Percentiles rank a stretch among this genome's conserved stretches.
These are phyloP conservation scores for Homarus americanus DNA, from an alignment of 1,140 invertebrate species.

Conservation along the genomic window DNA sequence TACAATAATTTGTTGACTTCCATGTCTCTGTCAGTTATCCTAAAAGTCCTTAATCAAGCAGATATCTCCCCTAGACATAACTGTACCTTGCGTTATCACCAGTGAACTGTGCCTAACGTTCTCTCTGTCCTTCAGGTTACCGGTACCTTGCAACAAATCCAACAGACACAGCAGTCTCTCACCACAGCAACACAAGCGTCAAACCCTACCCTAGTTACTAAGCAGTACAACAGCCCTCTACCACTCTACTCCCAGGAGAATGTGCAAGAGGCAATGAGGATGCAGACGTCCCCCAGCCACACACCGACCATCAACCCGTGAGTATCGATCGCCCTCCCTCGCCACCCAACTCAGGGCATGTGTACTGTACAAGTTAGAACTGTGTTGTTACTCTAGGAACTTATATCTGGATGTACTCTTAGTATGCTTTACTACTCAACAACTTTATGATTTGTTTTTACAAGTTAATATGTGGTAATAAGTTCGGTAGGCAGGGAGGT, in stretches of 20 bases:
- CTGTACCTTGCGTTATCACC: neutral
- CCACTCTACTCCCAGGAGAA: constrained; percentile 54
- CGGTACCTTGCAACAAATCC: constrained; percentile 60
- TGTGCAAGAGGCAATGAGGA: constrained; percentile 53
- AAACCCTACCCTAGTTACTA: constrained; percentile 24
- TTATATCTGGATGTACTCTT: neutral
- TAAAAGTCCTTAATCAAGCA: neutral
- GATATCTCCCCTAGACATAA: neutral
- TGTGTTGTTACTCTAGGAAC: too few relatives aligned
- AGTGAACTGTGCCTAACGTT: neutral
- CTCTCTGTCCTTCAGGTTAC: constrained; percentile 48
- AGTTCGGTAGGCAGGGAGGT: neutral
- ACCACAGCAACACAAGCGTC: constrained; percentile 8
- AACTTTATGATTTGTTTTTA: neutral
- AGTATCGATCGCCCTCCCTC: neutral
- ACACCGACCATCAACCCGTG: constrained; percentile 45
- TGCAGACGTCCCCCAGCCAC: constrained; percentile 6
- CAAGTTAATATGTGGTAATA: neutral
- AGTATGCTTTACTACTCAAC: neutral
- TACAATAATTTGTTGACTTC: neutral
- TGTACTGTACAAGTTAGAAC: too few relatives aligned
- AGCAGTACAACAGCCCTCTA: constrained; percentile 58
- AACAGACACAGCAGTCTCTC: constrained; percentile 39
- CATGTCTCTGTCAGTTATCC: neutral
- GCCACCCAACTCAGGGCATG: too few relatives aligned